Conservation (phyloP, 2,113 vertebrate species). For the Aspidoscelis tigris region DNA sequence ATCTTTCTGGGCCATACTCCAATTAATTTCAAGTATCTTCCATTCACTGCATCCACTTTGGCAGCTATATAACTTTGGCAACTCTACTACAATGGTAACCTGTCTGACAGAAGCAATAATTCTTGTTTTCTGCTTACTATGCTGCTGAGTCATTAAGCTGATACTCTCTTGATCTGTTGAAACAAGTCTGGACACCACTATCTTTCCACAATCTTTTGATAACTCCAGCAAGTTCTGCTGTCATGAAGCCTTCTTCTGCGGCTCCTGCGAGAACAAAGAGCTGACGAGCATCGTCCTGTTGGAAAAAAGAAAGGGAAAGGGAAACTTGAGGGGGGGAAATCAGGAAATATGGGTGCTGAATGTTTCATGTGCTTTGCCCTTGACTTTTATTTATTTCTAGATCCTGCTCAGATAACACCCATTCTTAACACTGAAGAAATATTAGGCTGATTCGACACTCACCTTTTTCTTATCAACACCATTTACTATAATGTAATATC, state of each 20-base stretch:
- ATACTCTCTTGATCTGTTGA: conserved; percentile 96
- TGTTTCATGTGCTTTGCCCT: no score
- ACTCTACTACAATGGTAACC: neutral
- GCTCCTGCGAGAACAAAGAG: conserved; percentile 96
- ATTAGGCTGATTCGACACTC: neutral
- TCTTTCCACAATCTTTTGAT: conserved; percentile 98
- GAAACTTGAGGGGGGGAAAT: neutral
- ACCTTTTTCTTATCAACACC: neutral
- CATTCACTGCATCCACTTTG: neutral
- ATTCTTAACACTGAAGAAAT: neutral
- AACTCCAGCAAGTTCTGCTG: conserved; percentile 93
- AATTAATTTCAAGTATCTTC: neutral
- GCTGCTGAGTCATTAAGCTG: conserved; percentile 98
- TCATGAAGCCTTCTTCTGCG: conserved; percentile 98
- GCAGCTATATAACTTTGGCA: neutral
- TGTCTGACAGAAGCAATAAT: neutral
- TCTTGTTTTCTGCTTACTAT: conserved; percentile 85
- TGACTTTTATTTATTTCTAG: neutral
- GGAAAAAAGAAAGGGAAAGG: neutral
- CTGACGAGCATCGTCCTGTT: conserved; percentile 94
- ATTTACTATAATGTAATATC: neutral
- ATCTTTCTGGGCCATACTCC: neutral
- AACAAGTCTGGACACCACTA: conserved; percentile 93
- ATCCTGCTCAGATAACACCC: neutral
- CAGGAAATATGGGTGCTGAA: neutral